These are phyloP conservation scores for Parauchenoglanis punctatus DNA, from an alignment of 2,797 vertebrate genomes.

Conservation along the genomic window DNA sequence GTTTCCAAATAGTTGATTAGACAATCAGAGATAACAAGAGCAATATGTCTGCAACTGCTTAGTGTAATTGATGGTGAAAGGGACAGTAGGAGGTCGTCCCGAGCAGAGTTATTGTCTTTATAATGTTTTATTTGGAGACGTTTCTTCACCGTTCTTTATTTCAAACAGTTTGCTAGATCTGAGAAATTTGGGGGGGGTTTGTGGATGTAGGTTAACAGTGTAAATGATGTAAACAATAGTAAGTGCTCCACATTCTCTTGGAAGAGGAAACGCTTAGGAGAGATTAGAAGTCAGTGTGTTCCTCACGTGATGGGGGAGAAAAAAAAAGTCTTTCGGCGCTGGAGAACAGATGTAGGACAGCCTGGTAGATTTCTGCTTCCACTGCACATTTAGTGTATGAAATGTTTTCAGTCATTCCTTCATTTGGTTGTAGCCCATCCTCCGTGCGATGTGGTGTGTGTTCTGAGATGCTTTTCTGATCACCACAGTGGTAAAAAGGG, in stretches of 20 bases:
- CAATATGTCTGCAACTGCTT: background rate
- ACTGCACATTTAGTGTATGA: conserved; percentile 1
- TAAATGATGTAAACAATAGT: background rate
- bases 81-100: background rate
- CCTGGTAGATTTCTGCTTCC: conserved; percentile 12
- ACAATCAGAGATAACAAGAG: background rate
- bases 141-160: background rate
- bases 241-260: background rate
- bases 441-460: background rate
- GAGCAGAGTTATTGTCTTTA: background rate
- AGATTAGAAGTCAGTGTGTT: conserved; percentile 29
- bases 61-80: background rate
- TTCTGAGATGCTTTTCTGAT: background rate
- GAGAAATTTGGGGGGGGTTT: background rate
- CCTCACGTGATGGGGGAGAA: conserved; percentile 3
- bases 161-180: background rate
- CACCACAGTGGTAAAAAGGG: background rate
- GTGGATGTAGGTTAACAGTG: conserved; percentile 1
- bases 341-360: conserved; percentile 42
- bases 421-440: background rate
- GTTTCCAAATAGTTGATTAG: background rate
- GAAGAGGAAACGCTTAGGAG: conserved; percentile 25
- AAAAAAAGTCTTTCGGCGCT: conserved; percentile 3
- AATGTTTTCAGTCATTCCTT: background rate
- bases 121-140: conserved; percentile 10